A percentile compares a stretch with the other conserved stretches of the same genome.
Evolutionary conservation across 1,140 invertebrate species (phyloP).

Genomic region (Drosophila paulistorum): DNA sequence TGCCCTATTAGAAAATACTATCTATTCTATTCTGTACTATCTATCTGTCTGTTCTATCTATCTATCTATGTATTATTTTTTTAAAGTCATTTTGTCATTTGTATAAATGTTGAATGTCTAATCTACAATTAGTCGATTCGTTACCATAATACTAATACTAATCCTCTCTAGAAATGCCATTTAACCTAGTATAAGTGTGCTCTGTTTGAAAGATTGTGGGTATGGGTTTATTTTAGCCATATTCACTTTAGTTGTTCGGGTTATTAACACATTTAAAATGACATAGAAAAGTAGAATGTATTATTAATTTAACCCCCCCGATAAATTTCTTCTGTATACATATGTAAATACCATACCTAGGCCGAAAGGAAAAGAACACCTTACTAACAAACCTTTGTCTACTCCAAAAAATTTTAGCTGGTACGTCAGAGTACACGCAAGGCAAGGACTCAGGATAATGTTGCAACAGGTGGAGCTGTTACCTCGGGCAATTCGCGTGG

Average conservation of each 20-base stretch:
- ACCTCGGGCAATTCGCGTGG: constrained; percentile 41
- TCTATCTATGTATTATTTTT: constrained; percentile 25
- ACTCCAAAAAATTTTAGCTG: constrained; percentile 40
- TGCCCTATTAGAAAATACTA: constrained; percentile 35
- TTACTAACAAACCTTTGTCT: constrained; percentile 1
- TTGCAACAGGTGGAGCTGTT: constrained; percentile 13
- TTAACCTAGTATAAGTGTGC: constrained; percentile 35
- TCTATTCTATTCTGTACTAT: constrained; percentile 38
- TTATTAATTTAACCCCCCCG: constrained; percentile 11
- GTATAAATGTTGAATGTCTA: constrained; percentile 57
- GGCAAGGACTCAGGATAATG: constrained; percentile 42
- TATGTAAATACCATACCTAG: neutral
- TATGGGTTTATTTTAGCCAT: constrained; percentile 40
- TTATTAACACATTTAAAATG: constrained; percentile 39
- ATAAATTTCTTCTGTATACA: neutral
- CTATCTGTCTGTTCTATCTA: constrained; percentile 17
- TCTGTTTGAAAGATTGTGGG: constrained; percentile 32
- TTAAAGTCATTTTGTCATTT: constrained; percentile 31
- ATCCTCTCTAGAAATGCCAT: constrained; percentile 35
- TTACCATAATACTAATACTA: constrained; percentile 45
- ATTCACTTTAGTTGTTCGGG: constrained; percentile 28
- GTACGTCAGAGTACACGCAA: constrained; percentile 72
- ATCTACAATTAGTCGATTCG: constrained; percentile 22
- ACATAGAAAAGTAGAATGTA: constrained; percentile 38
- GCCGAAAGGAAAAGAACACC: too few species aligned